Conservation (phyloP, 2,888 invertebrate species). For the Phyto melanocephala region DNA sequence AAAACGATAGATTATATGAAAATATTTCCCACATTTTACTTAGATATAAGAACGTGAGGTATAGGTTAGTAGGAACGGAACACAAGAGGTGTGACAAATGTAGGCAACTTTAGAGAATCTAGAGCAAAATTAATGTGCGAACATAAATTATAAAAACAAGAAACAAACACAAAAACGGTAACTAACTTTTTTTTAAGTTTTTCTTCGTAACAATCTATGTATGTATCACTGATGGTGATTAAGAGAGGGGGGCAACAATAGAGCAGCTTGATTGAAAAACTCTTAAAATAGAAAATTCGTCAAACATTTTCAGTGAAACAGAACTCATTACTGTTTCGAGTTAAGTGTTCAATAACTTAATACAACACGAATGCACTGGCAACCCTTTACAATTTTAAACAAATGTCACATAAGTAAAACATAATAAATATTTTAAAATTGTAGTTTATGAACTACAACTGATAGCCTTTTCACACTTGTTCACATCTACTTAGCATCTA, state of each 20-base stretch:
- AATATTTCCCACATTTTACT: conserved; percentile 32
- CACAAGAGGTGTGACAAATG: conserved; percentile 41
- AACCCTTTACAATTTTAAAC: too few species aligned
- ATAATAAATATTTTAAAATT: too few species aligned
- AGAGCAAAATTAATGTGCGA: conserved; percentile 53
- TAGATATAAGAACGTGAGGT: not conserved
- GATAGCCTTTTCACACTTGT: too few species aligned
- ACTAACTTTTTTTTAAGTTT: conserved; percentile 7
- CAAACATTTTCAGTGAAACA: too few species aligned
- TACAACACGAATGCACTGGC: too few species aligned
- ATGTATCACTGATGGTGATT: not conserved
- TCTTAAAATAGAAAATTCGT: too few species aligned
- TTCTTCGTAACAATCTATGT: not conserved
- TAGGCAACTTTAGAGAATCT: conserved; percentile 32
- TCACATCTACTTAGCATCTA: too few species aligned
- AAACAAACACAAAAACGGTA: conserved; percentile 8
- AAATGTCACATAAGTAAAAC: too few species aligned
- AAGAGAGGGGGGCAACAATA: not conserved
- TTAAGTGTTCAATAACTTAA: too few species aligned
- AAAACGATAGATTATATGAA: not conserved
- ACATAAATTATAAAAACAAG: conserved; percentile 28
- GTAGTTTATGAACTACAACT: too few species aligned
- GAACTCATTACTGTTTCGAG: too few species aligned
- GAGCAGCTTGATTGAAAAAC: too few species aligned
- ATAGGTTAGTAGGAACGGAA: not conserved